Base-by-base conservation (phyloP, 2,797 vertebrate genomes). In the Chloroceryle amazona region DNA sequence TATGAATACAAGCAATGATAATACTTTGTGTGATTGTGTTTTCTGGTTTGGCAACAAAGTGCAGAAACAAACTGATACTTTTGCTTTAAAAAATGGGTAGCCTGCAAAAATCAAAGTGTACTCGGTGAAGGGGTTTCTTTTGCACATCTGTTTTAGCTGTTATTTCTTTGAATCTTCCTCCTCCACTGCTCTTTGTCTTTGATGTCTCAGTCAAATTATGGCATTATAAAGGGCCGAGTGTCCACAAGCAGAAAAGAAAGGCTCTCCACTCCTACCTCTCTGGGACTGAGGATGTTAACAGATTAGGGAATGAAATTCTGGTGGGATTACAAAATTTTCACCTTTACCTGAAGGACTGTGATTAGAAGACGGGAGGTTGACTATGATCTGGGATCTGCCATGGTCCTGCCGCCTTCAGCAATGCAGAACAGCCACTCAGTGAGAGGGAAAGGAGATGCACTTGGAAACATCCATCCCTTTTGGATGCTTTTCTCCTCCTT, bases 1-100 rank as follows among this genome's bases (percentile, higher is more conserved):
- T 81, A 95, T 73, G 31, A 96, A 94, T 41, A 42, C 54, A 83
- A 91, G 72, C 71, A 78, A 89, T 44, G 91, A 92, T 82, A 94
- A 89, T 55, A 60, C 55, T 63, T 92, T 92, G 62, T 4, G 4
- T 90, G 82, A 90, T 70, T 78, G 28, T 88, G 1, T 49, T 93
- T 95, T 89, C 88, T 76, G 86, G 89, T 89, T 80, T 96, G 93
- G 52, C 58, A 93, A 80, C 54, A 65, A 60, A 67, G 13, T 62
- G 41, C 8, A 60, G 72, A 93, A 94, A 74, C 55, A 10, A 91
- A 73, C 18, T 20, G 47, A 82, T 70, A 44, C 6, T 39, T 96
- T 49, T 94, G 6, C 13, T 95, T 91, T 82, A 61, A 84, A 93
- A 91, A 89, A 46, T 21, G 17, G 4, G 13, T 79, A 91, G 35